These are phyloP conservation scores for Eonycteris spelaea DNA, from an alignment of 2,113 vertebrate species.

Conservation along the genomic window DNA sequence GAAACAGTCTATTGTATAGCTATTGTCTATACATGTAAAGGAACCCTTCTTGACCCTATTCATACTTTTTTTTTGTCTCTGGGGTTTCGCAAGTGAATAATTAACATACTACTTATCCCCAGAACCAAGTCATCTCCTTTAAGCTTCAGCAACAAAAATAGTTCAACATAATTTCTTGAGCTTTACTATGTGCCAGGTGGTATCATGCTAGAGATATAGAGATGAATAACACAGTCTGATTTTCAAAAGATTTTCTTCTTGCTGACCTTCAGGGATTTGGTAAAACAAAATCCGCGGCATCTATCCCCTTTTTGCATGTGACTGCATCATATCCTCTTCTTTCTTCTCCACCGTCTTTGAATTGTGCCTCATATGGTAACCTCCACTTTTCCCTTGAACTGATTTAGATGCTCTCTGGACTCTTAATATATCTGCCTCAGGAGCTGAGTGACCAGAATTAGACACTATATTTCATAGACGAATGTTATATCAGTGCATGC, in stretches of 20 bases:
- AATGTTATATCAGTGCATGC: not conserved
- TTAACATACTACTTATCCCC: not conserved
- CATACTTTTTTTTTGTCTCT: slow-evolving; percentile 21
- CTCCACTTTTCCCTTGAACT: not conserved
- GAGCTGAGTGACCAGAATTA: not conserved
- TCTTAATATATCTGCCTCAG: not conserved
- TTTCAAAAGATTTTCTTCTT: slow-evolving; percentile 14
- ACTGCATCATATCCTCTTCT: not conserved
- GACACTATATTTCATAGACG: not conserved
- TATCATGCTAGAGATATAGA: not conserved
- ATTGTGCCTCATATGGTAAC: not conserved
- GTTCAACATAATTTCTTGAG: slow-evolving; percentile 25
- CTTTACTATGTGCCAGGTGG: not conserved
- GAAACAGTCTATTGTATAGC: slow-evolving; percentile 68
- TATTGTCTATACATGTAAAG: slow-evolving; percentile 68
- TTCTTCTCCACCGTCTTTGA: not conserved
- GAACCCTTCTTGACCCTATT: slow-evolving; percentile 64
- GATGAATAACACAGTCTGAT: not conserved
- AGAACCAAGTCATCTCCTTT: not conserved
- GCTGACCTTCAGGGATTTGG: not conserved
- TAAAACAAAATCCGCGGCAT: not conserved
- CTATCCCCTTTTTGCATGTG: not conserved
- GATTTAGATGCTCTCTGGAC: not conserved
- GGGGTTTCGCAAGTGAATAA: slow-evolving; percentile 55
- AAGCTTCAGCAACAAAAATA: slow-evolving; percentile 40